A percentile compares a stretch with the other conserved stretches of the same genome.
Evolutionary conservation across 2,797 vertebrate species (phyloP).

Genomic region (Gouania willdenowi): DNA sequence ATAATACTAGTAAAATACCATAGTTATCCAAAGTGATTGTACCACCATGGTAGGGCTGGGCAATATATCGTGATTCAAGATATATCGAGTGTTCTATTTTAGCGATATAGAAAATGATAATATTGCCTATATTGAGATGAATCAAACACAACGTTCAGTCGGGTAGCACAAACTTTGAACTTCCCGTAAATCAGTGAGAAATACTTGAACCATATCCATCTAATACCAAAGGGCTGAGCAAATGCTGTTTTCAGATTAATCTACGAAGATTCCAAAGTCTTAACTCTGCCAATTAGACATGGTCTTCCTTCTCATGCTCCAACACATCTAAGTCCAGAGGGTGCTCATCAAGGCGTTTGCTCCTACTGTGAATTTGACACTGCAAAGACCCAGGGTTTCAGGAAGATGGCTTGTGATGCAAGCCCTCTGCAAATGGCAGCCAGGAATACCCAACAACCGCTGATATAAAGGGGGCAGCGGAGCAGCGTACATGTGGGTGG

Average conservation of each 20-base stretch:
- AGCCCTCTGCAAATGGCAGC: slow-evolving; percentile 57
- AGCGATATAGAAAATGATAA: too few species aligned
- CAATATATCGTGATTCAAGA: too few species aligned
- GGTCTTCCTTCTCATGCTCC: slow-evolving; percentile 13
- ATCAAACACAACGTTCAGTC: too few species aligned
- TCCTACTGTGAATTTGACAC: slow-evolving; percentile 34
- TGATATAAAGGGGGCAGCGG: slow-evolving; percentile 13
- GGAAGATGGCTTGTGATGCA: slow-evolving; percentile 53
- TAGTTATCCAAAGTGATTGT: too few species aligned
- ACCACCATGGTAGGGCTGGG: too few species aligned
- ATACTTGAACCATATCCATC: too few species aligned
- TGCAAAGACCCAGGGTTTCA: slow-evolving; percentile 41
- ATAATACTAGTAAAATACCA: too few species aligned
- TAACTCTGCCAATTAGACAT: slow-evolving; percentile 36
- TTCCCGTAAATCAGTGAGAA: too few species aligned
- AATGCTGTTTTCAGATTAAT: slow-evolving; percentile 10
- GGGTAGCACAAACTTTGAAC: too few species aligned
- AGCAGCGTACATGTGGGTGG: neutral
- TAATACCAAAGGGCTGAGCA: neutral
- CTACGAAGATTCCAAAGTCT: slow-evolving; percentile 15
- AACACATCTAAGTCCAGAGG: slow-evolving; percentile 32
- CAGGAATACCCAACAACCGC: slow-evolving; percentile 20
- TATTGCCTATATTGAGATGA: too few species aligned
- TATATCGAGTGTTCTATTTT: too few species aligned
- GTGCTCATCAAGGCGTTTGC: slow-evolving; percentile 40